Conservation (phyloP, 1,140 invertebrate genomes). For the Octopus bimaculoides region DNA sequence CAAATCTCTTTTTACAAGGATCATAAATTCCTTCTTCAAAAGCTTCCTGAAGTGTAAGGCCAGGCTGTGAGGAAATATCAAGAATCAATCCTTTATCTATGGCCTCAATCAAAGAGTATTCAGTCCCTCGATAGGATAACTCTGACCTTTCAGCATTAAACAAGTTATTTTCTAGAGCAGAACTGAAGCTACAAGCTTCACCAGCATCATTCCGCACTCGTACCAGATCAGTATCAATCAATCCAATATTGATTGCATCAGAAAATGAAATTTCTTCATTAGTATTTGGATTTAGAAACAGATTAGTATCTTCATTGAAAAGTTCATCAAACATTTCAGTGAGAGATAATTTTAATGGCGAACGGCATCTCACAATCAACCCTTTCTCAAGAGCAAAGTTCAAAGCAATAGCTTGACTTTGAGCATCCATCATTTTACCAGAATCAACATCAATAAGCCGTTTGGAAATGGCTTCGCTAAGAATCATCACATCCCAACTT, state of each 20-base stretch:
- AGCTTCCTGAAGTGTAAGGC: slow-evolving; percentile 41
- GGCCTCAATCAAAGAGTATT: not conserved
- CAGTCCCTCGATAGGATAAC: slow-evolving; percentile 35
- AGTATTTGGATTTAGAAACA: slow-evolving; percentile 65
- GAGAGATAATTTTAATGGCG: slow-evolving; percentile 76
- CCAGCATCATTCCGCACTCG: slow-evolving; percentile 76
- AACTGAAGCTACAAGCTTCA: slow-evolving; percentile 70
- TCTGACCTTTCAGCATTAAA: slow-evolving; percentile 62
- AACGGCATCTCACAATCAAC: slow-evolving; percentile 76
- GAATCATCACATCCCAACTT: slow-evolving; percentile 76
- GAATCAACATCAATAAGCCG: slow-evolving; percentile 74
- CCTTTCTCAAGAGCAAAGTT: slow-evolving; percentile 83
- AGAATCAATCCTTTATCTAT: slow-evolving; percentile 47
- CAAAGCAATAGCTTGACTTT: slow-evolving; percentile 73
- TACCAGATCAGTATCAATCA: slow-evolving; percentile 76
- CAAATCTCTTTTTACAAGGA: slow-evolving; percentile 33
- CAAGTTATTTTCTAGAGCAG: slow-evolving; percentile 69
- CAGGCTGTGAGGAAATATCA: slow-evolving; percentile 45
- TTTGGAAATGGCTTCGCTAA: slow-evolving; percentile 77
- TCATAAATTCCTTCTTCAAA: slow-evolving; percentile 44
- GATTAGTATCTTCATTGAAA: slow-evolving; percentile 71
- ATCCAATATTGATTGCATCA: slow-evolving; percentile 69
- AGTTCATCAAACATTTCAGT: slow-evolving; percentile 81
- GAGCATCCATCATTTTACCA: slow-evolving; percentile 66
- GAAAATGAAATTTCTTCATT: slow-evolving; percentile 62